A percentile compares a stretch with the other conserved stretches of the same genome.
Evolutionary conservation across 2,113 vertebrate species (phyloP).

Genomic region (Galbula dea): DNA sequence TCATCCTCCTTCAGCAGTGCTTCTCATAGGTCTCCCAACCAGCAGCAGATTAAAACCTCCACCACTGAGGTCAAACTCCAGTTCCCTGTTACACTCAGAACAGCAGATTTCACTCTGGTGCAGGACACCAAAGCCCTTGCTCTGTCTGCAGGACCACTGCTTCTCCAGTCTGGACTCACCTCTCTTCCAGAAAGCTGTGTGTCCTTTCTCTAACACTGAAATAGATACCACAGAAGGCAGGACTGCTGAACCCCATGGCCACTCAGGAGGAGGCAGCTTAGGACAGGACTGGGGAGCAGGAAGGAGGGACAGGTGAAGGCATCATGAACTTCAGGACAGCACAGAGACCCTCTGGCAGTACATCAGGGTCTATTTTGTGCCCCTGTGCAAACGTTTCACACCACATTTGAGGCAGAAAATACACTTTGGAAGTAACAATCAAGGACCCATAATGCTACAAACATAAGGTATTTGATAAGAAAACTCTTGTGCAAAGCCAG

Average conservation of each 20-base stretch:
- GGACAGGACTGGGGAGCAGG: background rate
- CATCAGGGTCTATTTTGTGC: background rate
- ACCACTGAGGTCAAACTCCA: background rate
- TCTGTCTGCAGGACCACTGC: background rate
- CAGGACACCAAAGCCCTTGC: background rate
- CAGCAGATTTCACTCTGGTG: background rate
- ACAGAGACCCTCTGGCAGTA: fast-evolving
- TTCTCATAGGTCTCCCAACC: background rate
- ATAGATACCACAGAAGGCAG: background rate
- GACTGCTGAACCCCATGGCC: background rate
- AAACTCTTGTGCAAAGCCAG: background rate
- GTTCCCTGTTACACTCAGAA: background rate
- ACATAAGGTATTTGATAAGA: background rate
- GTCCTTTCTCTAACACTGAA: background rate
- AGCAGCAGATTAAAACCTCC: background rate
- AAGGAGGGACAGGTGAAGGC: background rate
- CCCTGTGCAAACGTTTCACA: background rate
- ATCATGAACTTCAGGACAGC: background rate
- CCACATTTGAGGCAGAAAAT: background rate
- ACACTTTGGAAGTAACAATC: background rate
- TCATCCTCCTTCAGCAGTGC: background rate
- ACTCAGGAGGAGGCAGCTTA: background rate
- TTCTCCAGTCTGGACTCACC: background rate
- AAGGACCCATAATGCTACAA: background rate
- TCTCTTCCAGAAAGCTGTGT: background rate